These are phyloP conservation scores for Eidolon helvum DNA, from an alignment of 2,113 vertebrate genomes.

Conservation along the genomic window DNA sequence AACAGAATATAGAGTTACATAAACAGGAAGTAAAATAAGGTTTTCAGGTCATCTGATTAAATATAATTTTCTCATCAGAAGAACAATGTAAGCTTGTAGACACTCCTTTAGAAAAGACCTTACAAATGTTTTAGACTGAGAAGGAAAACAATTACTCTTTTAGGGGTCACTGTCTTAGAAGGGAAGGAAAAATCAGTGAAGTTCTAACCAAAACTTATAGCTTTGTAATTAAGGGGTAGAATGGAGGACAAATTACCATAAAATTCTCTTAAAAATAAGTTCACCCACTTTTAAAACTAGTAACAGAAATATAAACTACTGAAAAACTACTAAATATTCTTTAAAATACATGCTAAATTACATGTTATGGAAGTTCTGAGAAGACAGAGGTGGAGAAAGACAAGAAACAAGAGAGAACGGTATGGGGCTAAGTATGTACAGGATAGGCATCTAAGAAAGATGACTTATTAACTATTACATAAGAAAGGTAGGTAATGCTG, in stretches of 20 bases:
- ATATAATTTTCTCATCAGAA: constrained; percentile 48
- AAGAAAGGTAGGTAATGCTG: neutral
- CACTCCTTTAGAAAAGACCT: neutral
- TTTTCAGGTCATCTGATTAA: constrained; percentile 55
- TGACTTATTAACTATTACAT: neutral
- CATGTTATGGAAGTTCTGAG: neutral
- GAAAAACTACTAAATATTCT: constrained; percentile 12
- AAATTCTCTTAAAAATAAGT: constrained; percentile 28
- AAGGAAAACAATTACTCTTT: constrained; percentile 3
- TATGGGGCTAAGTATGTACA: neutral
- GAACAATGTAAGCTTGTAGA: constrained; percentile 20
- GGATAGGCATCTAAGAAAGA: neutral
- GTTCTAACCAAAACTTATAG: neutral
- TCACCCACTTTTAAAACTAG: neutral
- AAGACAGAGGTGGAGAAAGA: neutral
- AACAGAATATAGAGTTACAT: constrained; percentile 59
- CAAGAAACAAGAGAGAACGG: neutral
- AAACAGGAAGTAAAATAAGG: constrained; percentile 58
- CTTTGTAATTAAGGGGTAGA: neutral
- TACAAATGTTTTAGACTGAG: neutral
- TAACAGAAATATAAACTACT: neutral
- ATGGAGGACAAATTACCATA: neutral
- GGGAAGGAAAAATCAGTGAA: neutral
- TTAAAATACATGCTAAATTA: neutral
- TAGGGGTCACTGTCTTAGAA: neutral